Conservation (phyloP, 1,140 invertebrate species). For the Drosophila erecta region DNA sequence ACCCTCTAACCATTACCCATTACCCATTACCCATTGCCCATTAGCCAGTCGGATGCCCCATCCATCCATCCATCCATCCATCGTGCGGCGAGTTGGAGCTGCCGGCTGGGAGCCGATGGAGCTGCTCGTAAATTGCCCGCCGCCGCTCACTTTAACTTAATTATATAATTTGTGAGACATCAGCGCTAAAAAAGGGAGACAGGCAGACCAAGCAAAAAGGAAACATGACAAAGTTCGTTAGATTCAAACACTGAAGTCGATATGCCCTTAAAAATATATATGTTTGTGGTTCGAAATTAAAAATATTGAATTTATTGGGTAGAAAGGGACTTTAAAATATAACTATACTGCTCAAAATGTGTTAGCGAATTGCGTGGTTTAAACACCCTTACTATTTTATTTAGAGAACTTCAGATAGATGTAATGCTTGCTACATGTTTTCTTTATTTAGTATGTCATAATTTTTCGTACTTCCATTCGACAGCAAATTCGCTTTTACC, state of each 20-base stretch:
- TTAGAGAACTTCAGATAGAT: too few species aligned
- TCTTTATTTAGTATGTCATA: too few species aligned
- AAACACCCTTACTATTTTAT: too few species aligned
- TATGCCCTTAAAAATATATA: slow-evolving; percentile 12
- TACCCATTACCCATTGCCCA: slow-evolving; percentile 8
- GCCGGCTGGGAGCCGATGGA: slow-evolving; percentile 42
- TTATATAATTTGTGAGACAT: slow-evolving; percentile 74
- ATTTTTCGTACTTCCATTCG: too few species aligned
- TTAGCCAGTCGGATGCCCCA: slow-evolving; percentile 15
- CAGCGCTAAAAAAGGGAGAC: slow-evolving; percentile 35
- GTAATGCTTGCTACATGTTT: too few species aligned
- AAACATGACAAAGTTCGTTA: slow-evolving; percentile 12
- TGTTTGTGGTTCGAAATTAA: too few species aligned
- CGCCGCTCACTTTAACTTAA: slow-evolving; percentile 79
- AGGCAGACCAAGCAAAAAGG: slow-evolving; percentile 16
- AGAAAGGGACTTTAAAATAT: too few species aligned
- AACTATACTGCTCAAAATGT: too few species aligned
- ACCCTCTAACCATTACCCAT: background rate
- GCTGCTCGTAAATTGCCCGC: slow-evolving; percentile 57
- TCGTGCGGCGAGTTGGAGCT: slow-evolving; percentile 33
- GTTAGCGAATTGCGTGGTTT: too few species aligned
- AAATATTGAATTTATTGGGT: too few species aligned
- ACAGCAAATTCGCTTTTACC: background rate
- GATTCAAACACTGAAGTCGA: background rate
- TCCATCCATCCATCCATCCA: background rate